A percentile compares a stretch with the other conserved stretches of the same genome.
Evolutionary conservation across 2,113 vertebrate species (phyloP).

Genomic region (Murina feae): DNA sequence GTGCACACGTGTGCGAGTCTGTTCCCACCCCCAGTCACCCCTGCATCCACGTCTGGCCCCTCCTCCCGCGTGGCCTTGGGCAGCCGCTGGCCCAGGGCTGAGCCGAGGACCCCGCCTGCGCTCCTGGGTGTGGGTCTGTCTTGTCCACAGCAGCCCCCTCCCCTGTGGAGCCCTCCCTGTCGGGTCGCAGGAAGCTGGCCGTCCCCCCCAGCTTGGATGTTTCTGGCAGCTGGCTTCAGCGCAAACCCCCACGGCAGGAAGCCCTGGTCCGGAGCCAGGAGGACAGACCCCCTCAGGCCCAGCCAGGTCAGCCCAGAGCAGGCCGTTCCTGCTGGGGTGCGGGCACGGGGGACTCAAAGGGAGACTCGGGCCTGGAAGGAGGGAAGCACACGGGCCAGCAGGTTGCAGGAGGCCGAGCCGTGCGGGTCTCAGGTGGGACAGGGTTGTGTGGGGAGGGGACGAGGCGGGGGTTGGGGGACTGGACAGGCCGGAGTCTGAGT

Average conservation of each 20-base stretch:
- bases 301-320: not conserved
- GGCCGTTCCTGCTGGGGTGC: not conserved
- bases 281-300: not conserved
- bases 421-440: rapidly evolving
- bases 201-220: constrained; percentile 35
- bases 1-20: rapidly evolving
- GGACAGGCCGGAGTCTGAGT: not conserved
- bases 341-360: not conserved
- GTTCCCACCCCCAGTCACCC: too few relatives aligned
- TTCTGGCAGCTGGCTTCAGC: constrained; percentile 26
- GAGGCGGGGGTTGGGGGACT: not conserved
- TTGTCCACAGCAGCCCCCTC: not conserved
- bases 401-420: rapidly evolving
- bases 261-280: rapidly evolving
- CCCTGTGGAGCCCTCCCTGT: not conserved
- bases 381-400: too few relatives aligned
- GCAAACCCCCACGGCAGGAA: not conserved
- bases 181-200: not conserved
- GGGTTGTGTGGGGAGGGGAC: not conserved
- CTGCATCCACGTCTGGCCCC: rapidly evolving
- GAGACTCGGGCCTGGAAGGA: rapidly evolving
- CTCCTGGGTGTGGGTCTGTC: not conserved
- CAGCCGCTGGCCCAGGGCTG: not conserved
- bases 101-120: not conserved
- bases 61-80: not conserved